Base-by-base conservation (phyloP, 1,140 invertebrate species). In the Zelostemma sp. region DNA sequence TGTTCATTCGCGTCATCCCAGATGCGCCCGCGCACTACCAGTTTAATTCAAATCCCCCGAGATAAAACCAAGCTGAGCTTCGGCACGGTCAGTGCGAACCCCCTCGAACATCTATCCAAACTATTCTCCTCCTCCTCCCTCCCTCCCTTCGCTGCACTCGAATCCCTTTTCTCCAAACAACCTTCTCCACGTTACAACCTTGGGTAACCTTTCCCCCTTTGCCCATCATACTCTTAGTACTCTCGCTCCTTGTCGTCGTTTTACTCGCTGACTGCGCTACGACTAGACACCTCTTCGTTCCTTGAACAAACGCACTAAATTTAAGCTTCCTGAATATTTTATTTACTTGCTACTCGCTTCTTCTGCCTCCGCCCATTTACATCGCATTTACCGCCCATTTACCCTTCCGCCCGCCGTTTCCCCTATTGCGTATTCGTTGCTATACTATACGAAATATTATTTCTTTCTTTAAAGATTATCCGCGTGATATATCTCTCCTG, bases 251-350 rank as follows among this genome's bases (percentile, higher is more conserved):
- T 50, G 15, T n/a, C 55, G 40, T 45, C 33, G 43, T 35, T 57
- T 15, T 33, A 40, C 48, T 14, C 35, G 25, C 62, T 63, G 55
- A n/a, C n/a, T n/a, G n/a, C n/a, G n/a, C 50, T 58, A 54, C 46
- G 45, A 56, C 60, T 58, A 73, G 65, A 74, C 77, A 74, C 69
- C 67, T 55, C 50, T 60, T 64, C 60, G 72, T 77, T 71, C 51
- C 55, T 73, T n/a, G 71, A 79, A 79, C 76, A 72, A 81, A 78
- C 78, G 67, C 73, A 65, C 66, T n/a, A 63, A 65, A 67, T 55
- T 68, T 58, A 16, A 47, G 56, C 61, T 73, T 68, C 63, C 59
- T 80, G 72, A 80, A 82, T 82, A 80, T 80, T 82, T 82, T 80
- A 82, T 80, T 80, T 74, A 79, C 68, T 76, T n/a, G n/a, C n/a